A percentile compares a stretch with the other conserved stretches of the same genome.
Conservation (phyloP, 2,797 vertebrate genomes). For the Muscicapa striata region DNA sequence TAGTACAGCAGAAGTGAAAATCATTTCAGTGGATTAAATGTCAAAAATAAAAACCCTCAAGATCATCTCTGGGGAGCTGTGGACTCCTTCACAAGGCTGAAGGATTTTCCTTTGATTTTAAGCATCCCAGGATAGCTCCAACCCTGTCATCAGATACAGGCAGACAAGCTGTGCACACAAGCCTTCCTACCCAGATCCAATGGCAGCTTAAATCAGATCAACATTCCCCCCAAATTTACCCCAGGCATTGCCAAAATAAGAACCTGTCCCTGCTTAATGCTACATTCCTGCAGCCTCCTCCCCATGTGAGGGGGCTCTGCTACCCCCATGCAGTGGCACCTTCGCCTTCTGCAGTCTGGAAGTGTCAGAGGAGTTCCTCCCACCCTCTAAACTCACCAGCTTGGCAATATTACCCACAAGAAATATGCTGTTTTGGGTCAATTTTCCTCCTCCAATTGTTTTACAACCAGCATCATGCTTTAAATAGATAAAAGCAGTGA, state of each 20-base stretch:
- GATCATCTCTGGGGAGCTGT: not conserved
- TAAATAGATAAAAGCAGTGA: conserved; percentile 8
- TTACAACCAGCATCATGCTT: not conserved
- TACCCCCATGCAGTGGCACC: not conserved
- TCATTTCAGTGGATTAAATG: conserved; percentile 9
- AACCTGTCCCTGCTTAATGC: not conserved
- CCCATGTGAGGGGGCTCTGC: not conserved
- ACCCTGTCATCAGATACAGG: not conserved
- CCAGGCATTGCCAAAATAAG: not conserved
- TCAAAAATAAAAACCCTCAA: not conserved
- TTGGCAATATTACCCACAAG: not conserved
- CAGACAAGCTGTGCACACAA: not conserved
- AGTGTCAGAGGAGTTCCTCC: not conserved
- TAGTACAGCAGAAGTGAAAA: not conserved
- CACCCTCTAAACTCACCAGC: not conserved
- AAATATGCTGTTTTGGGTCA: not conserved
- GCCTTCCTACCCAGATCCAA: not conserved
- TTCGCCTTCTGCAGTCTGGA: not conserved
- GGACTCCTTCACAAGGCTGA: not conserved
- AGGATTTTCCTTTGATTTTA: not conserved
- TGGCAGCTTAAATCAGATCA: not conserved
- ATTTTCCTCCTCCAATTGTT: not conserved
- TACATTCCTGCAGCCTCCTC: not conserved
- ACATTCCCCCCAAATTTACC: not conserved
- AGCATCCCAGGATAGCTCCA: not conserved